Evolutionary conservation across 2,797 vertebrate genomes (phyloP), one percentile per base, ranked within the genome.

Genomic region (Pseudochaenichthys georgianus): DNA sequence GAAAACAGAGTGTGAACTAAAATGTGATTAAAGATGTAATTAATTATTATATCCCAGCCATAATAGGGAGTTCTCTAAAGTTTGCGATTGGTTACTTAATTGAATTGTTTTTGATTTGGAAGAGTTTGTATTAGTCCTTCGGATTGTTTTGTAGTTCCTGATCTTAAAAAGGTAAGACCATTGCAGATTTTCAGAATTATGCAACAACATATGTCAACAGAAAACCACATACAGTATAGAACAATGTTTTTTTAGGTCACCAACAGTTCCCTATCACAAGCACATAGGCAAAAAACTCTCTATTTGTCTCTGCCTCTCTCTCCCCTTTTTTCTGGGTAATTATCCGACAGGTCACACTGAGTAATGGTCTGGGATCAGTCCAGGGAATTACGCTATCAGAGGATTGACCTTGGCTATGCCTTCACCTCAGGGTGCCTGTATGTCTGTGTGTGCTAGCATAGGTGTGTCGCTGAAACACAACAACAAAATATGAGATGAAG

Each of bases 311-410:
- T 63, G n/a, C 42, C 52, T 67, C 41, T 81, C 12, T 64, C 10
- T 42, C 28, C 61, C 45, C 38, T 51, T 60, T 43, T 48, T 74
- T 65, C 42, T 43, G 57, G 73, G 60, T 84, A 85, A 93, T 92
- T 88, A 89, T 85, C 78, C 9, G 12, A 78, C 83, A 80, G 82
- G 86, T 83, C 79, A 79, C 47, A 47, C 76, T 88, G 85, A 88
- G 73, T 89, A 85, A 89, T 90, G 80, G 73, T 88, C 65, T 83
- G 74, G 74, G 84, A 87, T 88, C 85, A 85, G 84, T 82, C 70
- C 83, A 85, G 77, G 77, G 79, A 89, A 92, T 91, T 90, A 90
- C 61, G 70, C 75, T 61, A 73, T 63, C 78, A 87, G 80, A 87
- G 77, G 78, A 64, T 59, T 92, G 90, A 92, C 88, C 88, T 80